These are phyloP conservation scores for Petrolisthes manimaculis DNA, from an alignment of 2,888 invertebrate species.

Conservation along the genomic window DNA sequence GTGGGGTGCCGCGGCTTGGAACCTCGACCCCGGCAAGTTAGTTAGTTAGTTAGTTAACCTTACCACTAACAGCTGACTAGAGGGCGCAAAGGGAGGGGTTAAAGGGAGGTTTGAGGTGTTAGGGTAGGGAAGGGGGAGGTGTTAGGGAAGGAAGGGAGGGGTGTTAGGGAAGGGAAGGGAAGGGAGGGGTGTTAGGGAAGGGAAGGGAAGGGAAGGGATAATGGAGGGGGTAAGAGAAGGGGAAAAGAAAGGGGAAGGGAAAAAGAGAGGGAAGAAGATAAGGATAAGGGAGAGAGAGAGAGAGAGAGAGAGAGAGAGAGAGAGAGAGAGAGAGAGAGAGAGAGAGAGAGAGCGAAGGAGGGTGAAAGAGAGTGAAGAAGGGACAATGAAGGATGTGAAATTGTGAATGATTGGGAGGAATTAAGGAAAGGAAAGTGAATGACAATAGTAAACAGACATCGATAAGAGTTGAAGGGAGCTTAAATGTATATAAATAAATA, in stretches of 20 bases:
- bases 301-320: not conserved
- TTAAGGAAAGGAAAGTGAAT: not conserved
- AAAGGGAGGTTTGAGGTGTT: not conserved
- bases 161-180: not conserved
- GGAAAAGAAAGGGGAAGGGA: not conserved
- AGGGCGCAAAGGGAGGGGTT: not conserved
- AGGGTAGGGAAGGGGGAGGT: not conserved
- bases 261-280: not conserved
- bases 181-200: not conserved
- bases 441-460: not conserved
- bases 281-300: not conserved
- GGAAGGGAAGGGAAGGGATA: not conserved
- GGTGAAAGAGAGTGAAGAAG: not conserved
- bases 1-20: not conserved
- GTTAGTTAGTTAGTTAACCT: not conserved
- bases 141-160: not conserved
- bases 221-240: not conserved
- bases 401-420: not conserved
- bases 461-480: no score
- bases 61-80: not conserved
- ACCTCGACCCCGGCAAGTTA: not conserved
- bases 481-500: not conserved
- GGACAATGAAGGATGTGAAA: not conserved
- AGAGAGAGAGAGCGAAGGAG: not conserved
- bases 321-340: not conserved